These are phyloP conservation scores for Temnothorax rugatulus DNA, from an alignment of 2,888 invertebrate species.

Conservation along the genomic window DNA sequence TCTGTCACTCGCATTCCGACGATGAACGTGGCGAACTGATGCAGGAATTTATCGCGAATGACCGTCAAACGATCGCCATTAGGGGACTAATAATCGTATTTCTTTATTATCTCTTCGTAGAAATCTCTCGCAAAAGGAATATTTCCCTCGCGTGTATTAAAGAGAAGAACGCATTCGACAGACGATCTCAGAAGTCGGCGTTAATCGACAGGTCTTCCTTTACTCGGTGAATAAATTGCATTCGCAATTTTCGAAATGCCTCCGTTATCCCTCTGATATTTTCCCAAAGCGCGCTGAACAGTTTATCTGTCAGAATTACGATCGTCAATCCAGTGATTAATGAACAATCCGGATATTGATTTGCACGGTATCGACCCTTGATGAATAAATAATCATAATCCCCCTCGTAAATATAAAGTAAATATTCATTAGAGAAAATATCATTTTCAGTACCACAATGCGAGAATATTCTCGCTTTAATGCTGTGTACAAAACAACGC, in stretches of 20 bases:
- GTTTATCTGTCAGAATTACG: constrained; percentile 32
- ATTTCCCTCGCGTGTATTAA: constrained; percentile 2
- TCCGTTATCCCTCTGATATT: constrained; percentile 28
- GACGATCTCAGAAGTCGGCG: not conserved
- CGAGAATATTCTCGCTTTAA: not conserved
- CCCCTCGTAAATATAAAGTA: not conserved
- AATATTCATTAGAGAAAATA: constrained; percentile 8
- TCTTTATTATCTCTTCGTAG: constrained; percentile 15
- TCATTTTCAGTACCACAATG: not conserved
- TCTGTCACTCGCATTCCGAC: not conserved
- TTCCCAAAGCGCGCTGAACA: not conserved
- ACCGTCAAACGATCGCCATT: not conserved
- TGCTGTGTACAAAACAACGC: not conserved
- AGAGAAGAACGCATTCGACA: not conserved
- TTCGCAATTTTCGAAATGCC: constrained; percentile 31
- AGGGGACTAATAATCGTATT: constrained; percentile 6
- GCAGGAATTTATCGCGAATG: not conserved
- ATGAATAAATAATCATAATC: constrained; percentile 20
- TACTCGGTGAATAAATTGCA: constrained; percentile 40
- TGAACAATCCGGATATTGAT: not conserved
- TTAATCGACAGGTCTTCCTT: constrained; percentile 7
- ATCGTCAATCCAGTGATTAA: not conserved
- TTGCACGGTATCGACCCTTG: not conserved
- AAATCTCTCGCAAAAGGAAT: not conserved
- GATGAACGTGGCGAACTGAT: not conserved